These are phyloP conservation scores for Muricea muricata DNA, from an alignment of 92 coral and sea anemone species.

Conservation along the genomic window DNA sequence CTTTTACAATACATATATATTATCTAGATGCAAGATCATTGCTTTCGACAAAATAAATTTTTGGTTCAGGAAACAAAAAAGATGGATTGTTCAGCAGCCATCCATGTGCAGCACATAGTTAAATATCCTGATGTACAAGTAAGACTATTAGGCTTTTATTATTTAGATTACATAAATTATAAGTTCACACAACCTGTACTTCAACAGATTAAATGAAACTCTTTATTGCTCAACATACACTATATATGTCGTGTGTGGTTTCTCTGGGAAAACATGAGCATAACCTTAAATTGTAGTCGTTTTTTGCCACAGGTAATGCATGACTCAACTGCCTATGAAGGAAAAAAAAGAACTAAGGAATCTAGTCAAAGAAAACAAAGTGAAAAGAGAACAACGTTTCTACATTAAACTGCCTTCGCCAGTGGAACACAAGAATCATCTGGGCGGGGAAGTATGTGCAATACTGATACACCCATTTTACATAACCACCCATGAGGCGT, in stretches of 20 bases:
- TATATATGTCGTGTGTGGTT: not conserved
- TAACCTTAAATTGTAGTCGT: not conserved
- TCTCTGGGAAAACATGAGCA: not conserved
- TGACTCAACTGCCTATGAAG: not conserved
- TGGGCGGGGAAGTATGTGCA: not conserved
- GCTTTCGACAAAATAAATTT: not conserved
- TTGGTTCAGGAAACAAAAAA: conserved; percentile 36
- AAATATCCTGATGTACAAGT: not conserved
- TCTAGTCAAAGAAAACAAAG: not conserved
- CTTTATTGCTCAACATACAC: no score
- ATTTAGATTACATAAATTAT: no score
- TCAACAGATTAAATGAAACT: no score
- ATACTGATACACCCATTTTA: no score
- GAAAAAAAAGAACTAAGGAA: not conserved
- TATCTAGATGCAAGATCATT: not conserved
- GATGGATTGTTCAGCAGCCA: conserved; percentile 9
- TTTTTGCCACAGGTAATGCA: not conserved
- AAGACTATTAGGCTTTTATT: no score
- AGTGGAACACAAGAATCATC: not conserved
- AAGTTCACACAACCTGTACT: no score
- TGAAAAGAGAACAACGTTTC: not conserved
- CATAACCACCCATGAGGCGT: no score
- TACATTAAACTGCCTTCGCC: not conserved
- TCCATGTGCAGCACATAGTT: not conserved
- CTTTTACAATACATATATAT: no score